Evolutionary conservation across 1,140 invertebrate species (phyloP).

Genomic region (Drosophila repleta): DNA sequence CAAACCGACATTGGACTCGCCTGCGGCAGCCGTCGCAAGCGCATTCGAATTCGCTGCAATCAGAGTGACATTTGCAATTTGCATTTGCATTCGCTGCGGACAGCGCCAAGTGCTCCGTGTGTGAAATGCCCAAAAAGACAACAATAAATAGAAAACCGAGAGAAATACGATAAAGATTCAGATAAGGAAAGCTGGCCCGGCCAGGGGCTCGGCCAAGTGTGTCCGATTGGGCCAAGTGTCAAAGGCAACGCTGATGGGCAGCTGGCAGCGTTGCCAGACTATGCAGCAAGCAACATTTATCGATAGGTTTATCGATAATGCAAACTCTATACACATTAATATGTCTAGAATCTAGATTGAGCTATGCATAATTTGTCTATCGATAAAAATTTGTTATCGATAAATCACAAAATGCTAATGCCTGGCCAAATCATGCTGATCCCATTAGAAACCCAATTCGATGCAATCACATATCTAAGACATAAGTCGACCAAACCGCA

Average conservation of each 20-base stretch:
- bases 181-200: constrained; percentile 15
- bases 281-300: constrained; percentile 2
- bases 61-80: constrained; percentile 54
- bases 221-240: constrained; percentile 65
- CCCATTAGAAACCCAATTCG: not conserved
- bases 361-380: no score
- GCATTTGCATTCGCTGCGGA: constrained; percentile 17
- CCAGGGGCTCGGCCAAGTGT: constrained; percentile 46
- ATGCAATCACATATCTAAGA: constrained; percentile 26
- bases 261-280: constrained; percentile 38
- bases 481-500: constrained; percentile 40
- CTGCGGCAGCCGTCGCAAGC: constrained; percentile 17
- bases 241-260: constrained; percentile 60
- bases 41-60: constrained; percentile 39
- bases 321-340: no score
- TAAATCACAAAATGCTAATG: not conserved
- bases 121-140: constrained; percentile 23
- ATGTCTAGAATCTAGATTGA: no score
- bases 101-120: constrained; percentile 18
- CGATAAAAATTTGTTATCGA: not conserved
- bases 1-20: constrained; percentile 51
- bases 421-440: no score
- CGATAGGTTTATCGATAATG: not conserved
- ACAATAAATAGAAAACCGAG: constrained; percentile 9
- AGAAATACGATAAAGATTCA: not conserved